These are phyloP conservation scores for Penaeus japonicus DNA, from an alignment of 1,140 invertebrate genomes.

Conservation along the genomic window DNA sequence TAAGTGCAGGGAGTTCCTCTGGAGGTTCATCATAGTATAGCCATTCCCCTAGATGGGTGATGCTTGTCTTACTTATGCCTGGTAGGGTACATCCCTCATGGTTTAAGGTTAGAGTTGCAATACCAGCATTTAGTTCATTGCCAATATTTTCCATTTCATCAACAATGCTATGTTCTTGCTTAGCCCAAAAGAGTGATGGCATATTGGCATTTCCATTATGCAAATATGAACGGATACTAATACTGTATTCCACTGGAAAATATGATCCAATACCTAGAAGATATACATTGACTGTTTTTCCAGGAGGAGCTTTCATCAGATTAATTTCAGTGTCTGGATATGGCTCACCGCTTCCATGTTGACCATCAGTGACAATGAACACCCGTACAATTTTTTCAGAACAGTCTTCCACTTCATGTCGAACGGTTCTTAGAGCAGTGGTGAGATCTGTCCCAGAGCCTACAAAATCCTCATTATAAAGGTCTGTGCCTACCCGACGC, in stretches of 20 bases:
- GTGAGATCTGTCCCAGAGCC: slow-evolving; percentile 27
- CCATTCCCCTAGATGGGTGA: slow-evolving; percentile 43
- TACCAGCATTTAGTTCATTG: slow-evolving; percentile 2
- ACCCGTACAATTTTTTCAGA: slow-evolving; percentile 4
- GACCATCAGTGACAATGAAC: slow-evolving; percentile 53
- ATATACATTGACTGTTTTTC: slow-evolving; percentile 52
- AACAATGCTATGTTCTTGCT: not conserved
- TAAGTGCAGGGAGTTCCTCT: slow-evolving; percentile 28
- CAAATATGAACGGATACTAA: slow-evolving; percentile 48
- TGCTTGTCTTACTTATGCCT: slow-evolving; percentile 19
- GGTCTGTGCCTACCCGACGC: not conserved
- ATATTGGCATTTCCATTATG: slow-evolving; percentile 56
- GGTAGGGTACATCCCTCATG: slow-evolving; percentile 32
- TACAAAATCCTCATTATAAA: not conserved
- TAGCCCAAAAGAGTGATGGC: slow-evolving; percentile 52
- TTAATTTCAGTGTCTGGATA: slow-evolving; percentile 40
- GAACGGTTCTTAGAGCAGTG: slow-evolving; percentile 11
- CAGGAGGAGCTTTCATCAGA: not conserved
- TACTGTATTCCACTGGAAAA: slow-evolving; percentile 56
- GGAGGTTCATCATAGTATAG: slow-evolving; percentile 33
- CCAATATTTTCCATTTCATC: slow-evolving; percentile 39
- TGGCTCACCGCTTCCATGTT: slow-evolving; percentile 3
- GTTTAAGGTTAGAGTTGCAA: slow-evolving; percentile 27
- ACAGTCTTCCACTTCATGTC: slow-evolving; percentile 19
- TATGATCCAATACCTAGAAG: slow-evolving; percentile 36